These are phyloP conservation scores for Oasisia sp. DNA, from an alignment of 2,888 invertebrate genomes.

Conservation along the genomic window DNA sequence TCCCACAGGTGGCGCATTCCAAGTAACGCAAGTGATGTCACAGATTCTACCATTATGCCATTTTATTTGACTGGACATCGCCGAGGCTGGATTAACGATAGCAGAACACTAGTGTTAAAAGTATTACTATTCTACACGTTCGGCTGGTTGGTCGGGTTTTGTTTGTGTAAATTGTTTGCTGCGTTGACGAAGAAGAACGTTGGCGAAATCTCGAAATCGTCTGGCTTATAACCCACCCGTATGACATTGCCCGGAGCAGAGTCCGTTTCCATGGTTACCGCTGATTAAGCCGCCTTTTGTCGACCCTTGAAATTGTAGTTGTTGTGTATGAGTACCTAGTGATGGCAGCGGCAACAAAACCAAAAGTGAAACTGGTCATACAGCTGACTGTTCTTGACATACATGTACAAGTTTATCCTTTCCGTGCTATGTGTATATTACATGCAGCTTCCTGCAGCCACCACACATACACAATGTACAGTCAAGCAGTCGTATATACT, in stretches of 20 bases:
- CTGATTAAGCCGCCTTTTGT: background rate
- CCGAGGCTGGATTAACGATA: background rate
- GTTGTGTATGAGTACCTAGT: background rate
- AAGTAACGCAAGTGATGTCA: background rate
- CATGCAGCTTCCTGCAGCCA: background rate
- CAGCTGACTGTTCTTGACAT: background rate
- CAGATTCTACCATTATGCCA: conserved; percentile 13
- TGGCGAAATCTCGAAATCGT: background rate
- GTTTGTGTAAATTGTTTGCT: conserved; percentile 3
- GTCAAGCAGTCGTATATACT: background rate
- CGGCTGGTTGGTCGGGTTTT: background rate
- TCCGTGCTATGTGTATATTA: background rate
- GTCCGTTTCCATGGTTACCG: background rate
- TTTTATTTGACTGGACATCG: background rate
- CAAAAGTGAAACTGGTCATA: background rate
- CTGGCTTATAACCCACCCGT: background rate
- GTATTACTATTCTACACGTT: background rate
- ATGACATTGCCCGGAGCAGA: background rate
- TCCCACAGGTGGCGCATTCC: background rate
- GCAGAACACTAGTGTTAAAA: background rate
- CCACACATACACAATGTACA: background rate
- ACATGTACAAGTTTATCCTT: background rate
- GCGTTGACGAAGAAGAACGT: background rate
- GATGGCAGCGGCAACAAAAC: background rate
- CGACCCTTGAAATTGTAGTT: background rate